These are phyloP conservation scores for Bombus fervidus DNA, from an alignment of 1,140 invertebrate species.

Conservation along the genomic window DNA sequence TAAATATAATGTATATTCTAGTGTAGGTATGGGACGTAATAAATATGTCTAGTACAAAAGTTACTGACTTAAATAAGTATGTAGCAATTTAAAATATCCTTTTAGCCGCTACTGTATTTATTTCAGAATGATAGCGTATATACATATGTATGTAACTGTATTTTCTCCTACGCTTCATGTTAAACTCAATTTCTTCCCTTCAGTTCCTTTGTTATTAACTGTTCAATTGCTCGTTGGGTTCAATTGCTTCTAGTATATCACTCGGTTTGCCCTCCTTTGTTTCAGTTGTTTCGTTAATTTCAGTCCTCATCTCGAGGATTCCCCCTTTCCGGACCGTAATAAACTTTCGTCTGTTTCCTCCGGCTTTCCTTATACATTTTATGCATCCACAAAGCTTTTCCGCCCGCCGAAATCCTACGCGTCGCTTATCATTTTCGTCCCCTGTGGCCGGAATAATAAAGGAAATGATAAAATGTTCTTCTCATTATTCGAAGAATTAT, in stretches of 20 bases:
- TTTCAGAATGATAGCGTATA: too few relatives aligned
- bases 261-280: background rate
- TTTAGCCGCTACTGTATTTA: too few relatives aligned
- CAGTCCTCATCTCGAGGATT: constrained; percentile 24
- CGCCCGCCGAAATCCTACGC: constrained; percentile 25
- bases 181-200: background rate
- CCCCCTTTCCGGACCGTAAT: constrained; percentile 29
- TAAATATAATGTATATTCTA: background rate
- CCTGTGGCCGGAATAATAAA: constrained; percentile 17
- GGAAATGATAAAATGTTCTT: constrained; percentile 40
- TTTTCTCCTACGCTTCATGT: background rate
- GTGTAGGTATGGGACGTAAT: too few relatives aligned
- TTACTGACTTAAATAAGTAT: too few relatives aligned
- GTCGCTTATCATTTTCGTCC: constrained; percentile 39
- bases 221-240: constrained; percentile 21
- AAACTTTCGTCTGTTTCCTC: constrained; percentile 38
- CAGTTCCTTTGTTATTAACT: constrained; percentile 18
- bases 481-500: constrained; percentile 20
- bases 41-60: too few relatives aligned
- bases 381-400: constrained; percentile 37
- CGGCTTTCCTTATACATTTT: constrained; percentile 28
- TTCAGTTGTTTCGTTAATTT: constrained; percentile 49
- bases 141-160: too few relatives aligned
- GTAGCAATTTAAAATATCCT: too few relatives aligned
- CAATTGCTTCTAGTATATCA: constrained; percentile 10